Conservation (phyloP, 1,140 invertebrate species). For the Halictus rubicundus region DNA sequence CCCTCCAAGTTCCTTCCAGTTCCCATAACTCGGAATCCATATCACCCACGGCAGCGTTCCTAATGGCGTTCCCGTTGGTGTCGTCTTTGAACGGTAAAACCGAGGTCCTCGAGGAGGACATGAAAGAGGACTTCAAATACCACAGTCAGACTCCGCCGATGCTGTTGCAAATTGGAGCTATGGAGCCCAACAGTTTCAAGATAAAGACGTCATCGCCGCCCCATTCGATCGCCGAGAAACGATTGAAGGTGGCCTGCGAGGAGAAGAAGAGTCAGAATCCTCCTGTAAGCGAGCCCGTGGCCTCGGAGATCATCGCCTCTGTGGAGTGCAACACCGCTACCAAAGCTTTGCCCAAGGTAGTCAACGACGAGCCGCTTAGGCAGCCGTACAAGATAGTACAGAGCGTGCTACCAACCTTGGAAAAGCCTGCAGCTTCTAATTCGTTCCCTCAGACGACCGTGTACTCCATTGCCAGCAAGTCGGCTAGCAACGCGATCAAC, state of each 20-base stretch:
- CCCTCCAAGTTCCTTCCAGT: slow-evolving; percentile 83
- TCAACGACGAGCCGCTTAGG: slow-evolving; percentile 73
- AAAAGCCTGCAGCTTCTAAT: slow-evolving; percentile 39
- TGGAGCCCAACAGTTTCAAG: slow-evolving; percentile 81
- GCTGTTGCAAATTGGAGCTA: slow-evolving; percentile 83
- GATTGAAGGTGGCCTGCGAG: slow-evolving; percentile 47
- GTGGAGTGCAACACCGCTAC: slow-evolving; percentile 32
- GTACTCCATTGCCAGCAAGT: slow-evolving; percentile 41
- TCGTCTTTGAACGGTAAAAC: slow-evolving; percentile 82
- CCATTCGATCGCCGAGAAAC: slow-evolving; percentile 51
- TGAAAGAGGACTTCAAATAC: slow-evolving; percentile 80
- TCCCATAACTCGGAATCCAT: slow-evolving; percentile 85
- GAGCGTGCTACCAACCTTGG: slow-evolving; percentile 40
- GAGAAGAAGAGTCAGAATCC: slow-evolving; percentile 41
- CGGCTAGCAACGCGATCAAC: slow-evolving; percentile 12
- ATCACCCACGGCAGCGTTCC: slow-evolving; percentile 88
- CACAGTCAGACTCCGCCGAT: slow-evolving; percentile 83
- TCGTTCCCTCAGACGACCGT: slow-evolving; percentile 30
- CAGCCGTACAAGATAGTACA: slow-evolving; percentile 76
- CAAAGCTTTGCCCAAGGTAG: slow-evolving; percentile 73
- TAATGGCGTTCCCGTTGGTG: slow-evolving; percentile 88
- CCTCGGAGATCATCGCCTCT: slow-evolving; percentile 35
- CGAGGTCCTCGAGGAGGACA: slow-evolving; percentile 82
- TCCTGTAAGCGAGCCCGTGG: slow-evolving; percentile 18
- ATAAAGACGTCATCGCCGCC: slow-evolving; percentile 64